Percentiles rank a stretch among this genome's conserved stretches.
phyloP scores from a whole-genome alignment of 2,888 invertebrate genomes.

The Synergus laeviventris region DNA sequence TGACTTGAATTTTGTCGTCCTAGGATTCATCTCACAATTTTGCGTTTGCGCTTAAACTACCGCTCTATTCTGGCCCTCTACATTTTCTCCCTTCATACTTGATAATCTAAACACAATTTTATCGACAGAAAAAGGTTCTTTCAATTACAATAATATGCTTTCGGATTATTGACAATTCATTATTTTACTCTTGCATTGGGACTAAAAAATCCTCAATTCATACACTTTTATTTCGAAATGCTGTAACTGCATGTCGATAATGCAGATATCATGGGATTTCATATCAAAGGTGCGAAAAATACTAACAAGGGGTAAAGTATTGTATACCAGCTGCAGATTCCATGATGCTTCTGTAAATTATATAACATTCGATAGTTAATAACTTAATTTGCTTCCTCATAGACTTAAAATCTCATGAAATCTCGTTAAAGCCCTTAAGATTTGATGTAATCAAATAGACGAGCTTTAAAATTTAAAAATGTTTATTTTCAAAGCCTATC shows the following conservation, averaged over 20 bases:
- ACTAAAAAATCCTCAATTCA: background rate
- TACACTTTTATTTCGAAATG: background rate
- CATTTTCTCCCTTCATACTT: background rate
- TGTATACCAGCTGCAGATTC: background rate
- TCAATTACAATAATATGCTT: background rate
- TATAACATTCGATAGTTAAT: background rate
- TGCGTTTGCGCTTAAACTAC: conserved; percentile 33
- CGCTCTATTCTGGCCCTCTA: conserved; percentile 27
- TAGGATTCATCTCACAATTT: background rate
- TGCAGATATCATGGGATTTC: background rate
- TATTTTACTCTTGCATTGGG: background rate
- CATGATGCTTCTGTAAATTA: background rate
- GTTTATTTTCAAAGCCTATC: too few species aligned
- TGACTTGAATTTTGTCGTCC: conserved; percentile 17
- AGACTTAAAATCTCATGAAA: too few species aligned
- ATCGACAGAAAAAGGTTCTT: conserved; percentile 14
- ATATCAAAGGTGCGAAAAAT: background rate
- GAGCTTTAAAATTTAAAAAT: too few species aligned
- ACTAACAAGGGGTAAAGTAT: background rate
- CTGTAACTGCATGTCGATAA: conserved; percentile 11
- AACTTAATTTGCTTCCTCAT: too few species aligned
- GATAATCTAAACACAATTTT: background rate
- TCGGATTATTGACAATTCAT: background rate
- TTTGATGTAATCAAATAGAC: too few species aligned
- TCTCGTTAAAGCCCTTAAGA: too few species aligned